Conservation (phyloP, 2,888 invertebrate species). For the Monoplex corrugatus region DNA sequence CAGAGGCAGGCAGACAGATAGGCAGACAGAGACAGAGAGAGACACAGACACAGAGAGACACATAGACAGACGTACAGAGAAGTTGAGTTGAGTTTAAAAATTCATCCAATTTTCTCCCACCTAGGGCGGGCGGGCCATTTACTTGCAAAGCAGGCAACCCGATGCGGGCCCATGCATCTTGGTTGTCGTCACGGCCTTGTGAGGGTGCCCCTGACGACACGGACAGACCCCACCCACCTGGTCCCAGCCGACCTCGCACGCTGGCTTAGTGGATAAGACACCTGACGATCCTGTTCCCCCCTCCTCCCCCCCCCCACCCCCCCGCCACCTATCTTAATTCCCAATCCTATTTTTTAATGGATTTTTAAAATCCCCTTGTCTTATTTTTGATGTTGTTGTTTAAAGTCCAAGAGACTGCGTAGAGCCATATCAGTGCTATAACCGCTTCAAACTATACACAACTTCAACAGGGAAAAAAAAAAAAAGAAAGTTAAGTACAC, state of each 20-base stretch:
- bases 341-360: too few species aligned
- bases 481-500: too few species aligned
- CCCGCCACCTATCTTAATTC: neutral
- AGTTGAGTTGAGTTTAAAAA: slow-evolving; percentile 30
- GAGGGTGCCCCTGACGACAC: neutral
- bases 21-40: too few species aligned
- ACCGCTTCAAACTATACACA: too few species aligned
- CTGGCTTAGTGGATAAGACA: neutral
- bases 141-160: slow-evolving; percentile 50
- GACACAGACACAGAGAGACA: neutral
- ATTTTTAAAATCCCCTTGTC: too few species aligned
- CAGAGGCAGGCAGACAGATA: neutral
- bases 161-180: slow-evolving; percentile 38
- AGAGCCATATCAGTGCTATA: too few species aligned
- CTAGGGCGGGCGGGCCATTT: slow-evolving; percentile 33
- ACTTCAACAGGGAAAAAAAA: too few species aligned
- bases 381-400: too few species aligned
- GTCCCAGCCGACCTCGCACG: neutral
- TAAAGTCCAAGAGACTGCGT: too few species aligned
- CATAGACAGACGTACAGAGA: slow-evolving; percentile 21
- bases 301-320: neutral
- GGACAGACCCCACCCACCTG: neutral
- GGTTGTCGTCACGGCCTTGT: slow-evolving; percentile 1
- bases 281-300: too few species aligned
- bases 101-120: slow-evolving; percentile 36